A percentile compares a stretch with the other conserved stretches of the same genome.
Conservation (phyloP, 2,797 vertebrate genomes). For the Cuniculus paca region DNA sequence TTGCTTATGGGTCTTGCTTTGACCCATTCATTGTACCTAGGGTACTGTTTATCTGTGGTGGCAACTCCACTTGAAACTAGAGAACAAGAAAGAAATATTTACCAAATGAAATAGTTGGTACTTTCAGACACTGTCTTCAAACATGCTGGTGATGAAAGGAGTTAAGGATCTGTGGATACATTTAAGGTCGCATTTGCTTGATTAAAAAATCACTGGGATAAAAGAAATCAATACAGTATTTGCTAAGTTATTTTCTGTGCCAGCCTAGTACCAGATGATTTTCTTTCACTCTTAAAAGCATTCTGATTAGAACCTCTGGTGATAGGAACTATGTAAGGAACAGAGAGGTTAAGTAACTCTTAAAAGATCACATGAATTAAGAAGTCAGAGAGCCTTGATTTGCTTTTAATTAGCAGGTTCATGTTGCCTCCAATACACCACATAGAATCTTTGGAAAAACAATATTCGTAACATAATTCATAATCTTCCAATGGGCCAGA, state of each 20-base stretch:
- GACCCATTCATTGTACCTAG: neutral
- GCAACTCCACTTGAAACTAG: neutral
- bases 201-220: neutral
- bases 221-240: neutral
- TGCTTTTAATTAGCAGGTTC: constrained; percentile 66
- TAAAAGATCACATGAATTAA: constrained; percentile 11
- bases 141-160: neutral
- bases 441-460: constrained; percentile 46
- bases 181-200: neutral
- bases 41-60: neutral
- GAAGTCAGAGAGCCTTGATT: constrained; percentile 43
- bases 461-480: constrained; percentile 60
- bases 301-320: neutral
- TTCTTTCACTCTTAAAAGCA: constrained; percentile 8
- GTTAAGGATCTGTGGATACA: neutral
- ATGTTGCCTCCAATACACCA: neutral
- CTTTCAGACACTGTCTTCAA: neutral
- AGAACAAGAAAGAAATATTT: neutral
- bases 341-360: constrained; percentile 41
- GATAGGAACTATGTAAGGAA: neutral
- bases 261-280: neutral
- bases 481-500: constrained; percentile 79
- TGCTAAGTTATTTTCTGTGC: neutral
- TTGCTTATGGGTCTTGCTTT: neutral
- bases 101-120: neutral